Percentiles rank a stretch among this genome's conserved stretches.
Evolutionary conservation across 2,888 invertebrate genomes (phyloP).

Genomic region (Eristalis tenax): DNA sequence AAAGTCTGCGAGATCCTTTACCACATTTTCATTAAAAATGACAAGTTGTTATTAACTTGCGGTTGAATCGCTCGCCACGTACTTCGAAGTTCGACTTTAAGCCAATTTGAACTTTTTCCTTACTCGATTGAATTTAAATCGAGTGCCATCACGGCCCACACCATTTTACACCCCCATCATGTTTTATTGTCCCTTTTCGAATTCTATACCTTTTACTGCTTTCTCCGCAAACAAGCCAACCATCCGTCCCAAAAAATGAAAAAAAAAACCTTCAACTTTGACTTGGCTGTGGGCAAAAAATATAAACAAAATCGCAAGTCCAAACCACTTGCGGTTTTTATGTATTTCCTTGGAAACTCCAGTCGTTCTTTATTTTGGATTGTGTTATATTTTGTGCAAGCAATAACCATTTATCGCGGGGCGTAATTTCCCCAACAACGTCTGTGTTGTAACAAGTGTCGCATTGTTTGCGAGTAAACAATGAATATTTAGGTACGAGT

Average conservation of each 20-base stretch:
- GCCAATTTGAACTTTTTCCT: not conserved
- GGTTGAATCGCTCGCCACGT: not conserved
- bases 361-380: not conserved
- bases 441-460: not conserved
- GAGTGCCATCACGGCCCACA: not conserved
- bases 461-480: not conserved
- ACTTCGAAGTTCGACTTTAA: not conserved
- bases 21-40: not conserved
- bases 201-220: not conserved
- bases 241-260: not conserved
- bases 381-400: not conserved
- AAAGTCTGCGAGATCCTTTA: not conserved
- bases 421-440: not conserved
- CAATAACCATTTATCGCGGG: not conserved
- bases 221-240: not conserved
- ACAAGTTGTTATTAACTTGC: not conserved
- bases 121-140: not conserved
- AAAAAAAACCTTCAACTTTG: not conserved
- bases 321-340: not conserved
- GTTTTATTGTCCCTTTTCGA: not conserved
- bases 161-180: not conserved
- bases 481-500: not conserved
- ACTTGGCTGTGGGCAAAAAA: not conserved
- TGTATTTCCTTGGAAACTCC: not conserved
- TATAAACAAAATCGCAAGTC: not conserved